phyloP scores from a whole-genome alignment of 1,140 invertebrate genomes.

The Solenopsis fugax region DNA sequence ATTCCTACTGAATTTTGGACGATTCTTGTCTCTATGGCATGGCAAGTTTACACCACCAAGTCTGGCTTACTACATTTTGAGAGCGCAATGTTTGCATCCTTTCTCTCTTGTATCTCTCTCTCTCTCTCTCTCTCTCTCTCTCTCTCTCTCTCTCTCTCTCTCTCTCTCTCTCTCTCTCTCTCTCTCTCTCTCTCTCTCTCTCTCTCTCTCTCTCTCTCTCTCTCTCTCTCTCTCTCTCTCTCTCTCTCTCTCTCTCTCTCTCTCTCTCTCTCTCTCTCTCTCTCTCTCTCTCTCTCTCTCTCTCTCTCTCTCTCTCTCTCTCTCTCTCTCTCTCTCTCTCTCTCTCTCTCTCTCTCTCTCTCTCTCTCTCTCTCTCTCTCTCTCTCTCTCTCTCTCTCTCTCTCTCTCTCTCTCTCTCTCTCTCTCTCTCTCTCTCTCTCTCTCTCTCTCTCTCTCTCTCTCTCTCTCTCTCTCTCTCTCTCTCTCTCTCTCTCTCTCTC shows the following conservation, averaged over 20 bases:
- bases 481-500: neutral
- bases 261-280: too few species aligned
- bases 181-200: too few species aligned
- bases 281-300: neutral
- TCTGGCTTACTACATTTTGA: neutral
- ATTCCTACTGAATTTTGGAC: conserved; percentile 44
- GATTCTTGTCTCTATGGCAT: neutral
- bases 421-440: neutral
- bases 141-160: neutral
- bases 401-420: neutral
- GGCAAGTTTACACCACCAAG: conserved; percentile 42
- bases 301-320: neutral
- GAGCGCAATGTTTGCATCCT: neutral
- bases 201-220: neutral
- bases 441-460: neutral
- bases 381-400: neutral
- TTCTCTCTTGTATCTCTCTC: neutral
- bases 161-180: neutral
- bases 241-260: neutral
- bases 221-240: neutral
- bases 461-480: neutral
- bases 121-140: neutral
- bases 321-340: neutral
- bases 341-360: neutral
- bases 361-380: neutral